Evolutionary conservation across 2,797 vertebrate genomes (phyloP), one percentile per base, ranked within the genome.

Genomic region (Coilia nasus): DNA sequence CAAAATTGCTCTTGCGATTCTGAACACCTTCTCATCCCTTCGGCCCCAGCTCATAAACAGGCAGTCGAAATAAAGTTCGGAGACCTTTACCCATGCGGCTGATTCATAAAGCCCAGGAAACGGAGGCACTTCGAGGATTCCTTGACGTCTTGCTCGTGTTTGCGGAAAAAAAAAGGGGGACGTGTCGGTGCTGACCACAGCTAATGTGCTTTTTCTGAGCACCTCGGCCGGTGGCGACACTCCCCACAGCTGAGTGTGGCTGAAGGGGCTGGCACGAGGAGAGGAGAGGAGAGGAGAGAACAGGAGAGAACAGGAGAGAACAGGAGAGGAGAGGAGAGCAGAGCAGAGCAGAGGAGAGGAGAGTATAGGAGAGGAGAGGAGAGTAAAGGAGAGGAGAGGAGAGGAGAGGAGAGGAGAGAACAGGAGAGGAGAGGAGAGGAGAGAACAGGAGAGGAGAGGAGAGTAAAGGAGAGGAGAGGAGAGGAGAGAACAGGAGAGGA

Each of bases 1-100:
- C 89, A 90, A 87, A 60, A 91, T 94, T 90, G 88, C 85, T 59
- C 64, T 35, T 50, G 85, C 78, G 84, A 89, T 85, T 81, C 84
- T 60, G 86, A 83, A 85, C 89, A 92, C 91, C 89, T 92, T 87
- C 83, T 23, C 84, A 2, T 59, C 84, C 84, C 62, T 47, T 59
- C 6, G 82, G 35, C 54, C 56, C 50, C 46, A 4, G 17, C 78
- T 46, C 47, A 54, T 84, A 89, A 75, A 75, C 67, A 41, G 1
- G 15, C 5, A 28, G 44, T 78, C 4, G 62, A 35, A 82, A 82
- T 44, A 84, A 50, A 82, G 54, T 21, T 83, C 82, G 21, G 62
- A 62, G 50, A 86, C 57, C 28, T 80, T 80, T 75, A 81, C 10
- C 81, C 50, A 41, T 57, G 46, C 67, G 67, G 67, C 67, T 75